Percentiles rank a stretch among this genome's conserved stretches.
Conservation (phyloP, 2,888 invertebrate genomes). For the Cerastoderma edule region DNA sequence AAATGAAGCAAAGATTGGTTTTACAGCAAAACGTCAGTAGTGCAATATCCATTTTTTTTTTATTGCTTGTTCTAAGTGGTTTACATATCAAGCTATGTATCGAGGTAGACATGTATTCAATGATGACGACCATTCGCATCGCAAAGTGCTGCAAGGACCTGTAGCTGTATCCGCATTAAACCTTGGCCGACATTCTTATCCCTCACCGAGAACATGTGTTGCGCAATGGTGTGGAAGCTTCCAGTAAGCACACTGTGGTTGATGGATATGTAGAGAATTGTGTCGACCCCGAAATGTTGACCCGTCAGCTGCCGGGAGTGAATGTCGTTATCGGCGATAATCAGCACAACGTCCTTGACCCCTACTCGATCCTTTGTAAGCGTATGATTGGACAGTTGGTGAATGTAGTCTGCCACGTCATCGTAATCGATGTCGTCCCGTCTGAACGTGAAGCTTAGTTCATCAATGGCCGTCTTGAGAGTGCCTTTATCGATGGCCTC, state of each 20-base stretch:
- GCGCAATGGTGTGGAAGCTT: constrained; percentile 10
- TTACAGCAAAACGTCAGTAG: too few relatives aligned
- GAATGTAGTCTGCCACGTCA: background rate
- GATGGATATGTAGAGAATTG: constrained; percentile 4
- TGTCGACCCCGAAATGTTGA: background rate
- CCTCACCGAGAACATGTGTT: constrained; percentile 13
- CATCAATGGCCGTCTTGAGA: background rate
- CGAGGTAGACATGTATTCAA: too few relatives aligned
- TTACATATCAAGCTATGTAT: too few relatives aligned
- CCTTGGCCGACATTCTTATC: too few relatives aligned
- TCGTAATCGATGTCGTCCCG: background rate
- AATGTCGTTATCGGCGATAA: constrained; percentile 8
- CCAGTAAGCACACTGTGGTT: background rate
- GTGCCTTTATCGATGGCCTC: background rate
- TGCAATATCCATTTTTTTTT: too few relatives aligned
- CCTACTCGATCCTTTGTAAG: background rate
- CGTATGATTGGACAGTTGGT: constrained; percentile 2
- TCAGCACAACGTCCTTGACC: background rate
- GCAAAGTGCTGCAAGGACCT: constrained; percentile 4
- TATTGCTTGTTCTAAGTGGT: too few relatives aligned
- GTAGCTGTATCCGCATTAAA: background rate
- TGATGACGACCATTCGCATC: too few relatives aligned
- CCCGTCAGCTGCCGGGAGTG: background rate
- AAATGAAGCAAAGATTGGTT: too few relatives aligned
- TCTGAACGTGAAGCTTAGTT: background rate